Percentiles rank a stretch among this genome's conserved stretches.
These are phyloP conservation scores for Gymnothorax javanicus DNA, from an alignment of 2,797 vertebrate genomes.

Conservation along the genomic window DNA sequence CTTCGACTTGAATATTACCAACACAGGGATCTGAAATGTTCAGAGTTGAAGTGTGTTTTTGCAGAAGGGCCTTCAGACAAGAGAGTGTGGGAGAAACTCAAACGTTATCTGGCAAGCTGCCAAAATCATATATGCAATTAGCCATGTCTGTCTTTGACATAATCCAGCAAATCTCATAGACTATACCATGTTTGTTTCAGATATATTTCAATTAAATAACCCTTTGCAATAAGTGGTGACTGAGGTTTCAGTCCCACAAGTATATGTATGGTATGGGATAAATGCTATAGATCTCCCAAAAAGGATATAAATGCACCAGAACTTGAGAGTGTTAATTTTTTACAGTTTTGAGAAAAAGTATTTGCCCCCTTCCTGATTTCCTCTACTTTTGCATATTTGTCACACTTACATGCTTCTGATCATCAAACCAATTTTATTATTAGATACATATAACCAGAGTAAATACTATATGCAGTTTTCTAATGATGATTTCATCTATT, in stretches of 20 bases:
- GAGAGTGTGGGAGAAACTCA: not conserved
- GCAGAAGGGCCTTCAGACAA: not conserved
- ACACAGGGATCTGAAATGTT: not conserved
- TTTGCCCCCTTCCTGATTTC: no score
- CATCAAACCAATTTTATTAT: no score
- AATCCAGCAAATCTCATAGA: not conserved
- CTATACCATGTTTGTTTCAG: slow-evolving; percentile 21
- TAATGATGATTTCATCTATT: no score
- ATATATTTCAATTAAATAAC: not conserved
- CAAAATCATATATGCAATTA: not conserved
- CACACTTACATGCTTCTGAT: no score
- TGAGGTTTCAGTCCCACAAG: slow-evolving; percentile 16
- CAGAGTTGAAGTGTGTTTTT: not conserved
- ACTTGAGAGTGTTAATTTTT: no score
- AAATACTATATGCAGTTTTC: no score
- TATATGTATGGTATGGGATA: not conserved
- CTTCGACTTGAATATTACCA: not conserved
- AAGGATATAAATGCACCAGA: no score
- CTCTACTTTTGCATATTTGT: no score
- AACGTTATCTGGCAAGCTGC: not conserved
- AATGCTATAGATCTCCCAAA: no score
- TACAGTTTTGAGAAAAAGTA: no score
- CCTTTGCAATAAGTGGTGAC: slow-evolving; percentile 5
- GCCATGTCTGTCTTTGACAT: not conserved
- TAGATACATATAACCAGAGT: no score